Percentiles rank a stretch among this genome's conserved stretches.
Conservation (phyloP, 2,797 vertebrate genomes). For the Epinephelus coioides region DNA sequence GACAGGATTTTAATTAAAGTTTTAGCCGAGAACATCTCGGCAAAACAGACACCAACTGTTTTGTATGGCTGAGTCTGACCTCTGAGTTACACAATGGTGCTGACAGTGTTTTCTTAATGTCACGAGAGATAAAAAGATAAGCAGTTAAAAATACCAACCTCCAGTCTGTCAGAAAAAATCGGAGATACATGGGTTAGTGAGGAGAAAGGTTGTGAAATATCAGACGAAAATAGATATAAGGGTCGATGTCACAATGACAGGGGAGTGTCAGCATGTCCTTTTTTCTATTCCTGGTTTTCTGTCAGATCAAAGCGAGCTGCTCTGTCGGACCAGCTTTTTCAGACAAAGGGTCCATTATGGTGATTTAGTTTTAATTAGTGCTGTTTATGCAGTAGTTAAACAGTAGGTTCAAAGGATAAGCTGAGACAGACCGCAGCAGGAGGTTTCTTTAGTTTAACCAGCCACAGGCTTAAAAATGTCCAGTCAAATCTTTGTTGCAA, state of each 20-base stretch:
- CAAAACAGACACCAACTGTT: not conserved
- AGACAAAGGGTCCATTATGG: constrained; percentile 38
- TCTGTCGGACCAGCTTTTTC: constrained; percentile 18
- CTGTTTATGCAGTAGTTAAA: constrained; percentile 37
- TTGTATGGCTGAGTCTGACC: not conserved
- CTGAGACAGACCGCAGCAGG: not conserved
- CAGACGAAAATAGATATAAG: constrained; percentile 40
- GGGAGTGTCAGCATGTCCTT: constrained; percentile 21
- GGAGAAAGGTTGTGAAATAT: constrained; percentile 21
- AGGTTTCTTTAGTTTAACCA: constrained; percentile 33
- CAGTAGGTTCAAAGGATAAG: constrained; percentile 46
- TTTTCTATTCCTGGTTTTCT: constrained; percentile 15
- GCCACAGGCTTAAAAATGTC: constrained; percentile 24
- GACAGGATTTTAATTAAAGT: not conserved
- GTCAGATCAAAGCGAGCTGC: constrained; percentile 41
- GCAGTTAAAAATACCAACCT: constrained; percentile 10
- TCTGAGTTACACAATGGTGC: not conserved
- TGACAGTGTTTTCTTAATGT: constrained; percentile 18
- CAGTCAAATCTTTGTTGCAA: constrained; percentile 3
- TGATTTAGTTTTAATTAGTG: constrained; percentile 51
- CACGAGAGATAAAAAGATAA: constrained; percentile 2
- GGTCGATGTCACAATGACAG: constrained; percentile 23
- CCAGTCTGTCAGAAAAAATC: not conserved
- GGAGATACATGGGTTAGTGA: not conserved
- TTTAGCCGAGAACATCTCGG: not conserved